phyloP scores from a whole-genome alignment of 2,888 invertebrate species.

The Philereme vetulata region DNA sequence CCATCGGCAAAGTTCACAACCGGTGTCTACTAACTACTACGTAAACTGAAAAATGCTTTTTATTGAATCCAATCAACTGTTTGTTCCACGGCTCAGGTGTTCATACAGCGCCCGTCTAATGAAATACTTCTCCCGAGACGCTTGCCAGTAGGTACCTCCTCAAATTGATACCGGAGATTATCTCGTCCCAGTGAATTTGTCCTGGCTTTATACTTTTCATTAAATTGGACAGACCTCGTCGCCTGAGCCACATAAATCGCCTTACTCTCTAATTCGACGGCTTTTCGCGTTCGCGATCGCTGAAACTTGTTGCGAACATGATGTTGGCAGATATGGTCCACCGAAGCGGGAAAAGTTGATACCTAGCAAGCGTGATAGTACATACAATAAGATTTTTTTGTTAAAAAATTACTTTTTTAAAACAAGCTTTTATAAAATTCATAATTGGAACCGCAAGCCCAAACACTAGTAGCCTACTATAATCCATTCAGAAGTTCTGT shows the following conservation, averaged over 20 bases:
- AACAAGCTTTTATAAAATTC: no score
- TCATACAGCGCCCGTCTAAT: conserved; percentile 54
- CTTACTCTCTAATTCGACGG: conserved; percentile 51
- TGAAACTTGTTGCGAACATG: conserved; percentile 31
- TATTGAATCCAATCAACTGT: conserved; percentile 13
- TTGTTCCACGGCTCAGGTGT: conserved; percentile 38
- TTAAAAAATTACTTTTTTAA: no score
- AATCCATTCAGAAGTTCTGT: no score
- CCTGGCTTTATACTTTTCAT: conserved; percentile 72
- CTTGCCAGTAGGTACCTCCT: conserved; percentile 52
- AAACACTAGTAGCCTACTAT: no score
- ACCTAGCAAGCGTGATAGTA: no score
- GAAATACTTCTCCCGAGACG: conserved; percentile 74
- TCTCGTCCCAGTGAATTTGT: conserved; percentile 65
- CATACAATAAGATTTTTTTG: no score
- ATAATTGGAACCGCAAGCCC: no score
- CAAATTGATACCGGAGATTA: conserved; percentile 79
- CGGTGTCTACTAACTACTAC: not conserved
- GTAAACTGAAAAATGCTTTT: not conserved
- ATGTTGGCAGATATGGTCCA: conserved; percentile 3
- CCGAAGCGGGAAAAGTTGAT: not conserved
- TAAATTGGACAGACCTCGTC: conserved; percentile 70
- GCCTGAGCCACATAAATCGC: conserved; percentile 53
- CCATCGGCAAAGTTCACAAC: no score
- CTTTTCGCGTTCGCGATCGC: conserved; percentile 32